A percentile compares a stretch with the other conserved stretches of the same genome.
phyloP scores from a whole-genome alignment of 2,113 vertebrate genomes.

The Lophius piscatorius region DNA sequence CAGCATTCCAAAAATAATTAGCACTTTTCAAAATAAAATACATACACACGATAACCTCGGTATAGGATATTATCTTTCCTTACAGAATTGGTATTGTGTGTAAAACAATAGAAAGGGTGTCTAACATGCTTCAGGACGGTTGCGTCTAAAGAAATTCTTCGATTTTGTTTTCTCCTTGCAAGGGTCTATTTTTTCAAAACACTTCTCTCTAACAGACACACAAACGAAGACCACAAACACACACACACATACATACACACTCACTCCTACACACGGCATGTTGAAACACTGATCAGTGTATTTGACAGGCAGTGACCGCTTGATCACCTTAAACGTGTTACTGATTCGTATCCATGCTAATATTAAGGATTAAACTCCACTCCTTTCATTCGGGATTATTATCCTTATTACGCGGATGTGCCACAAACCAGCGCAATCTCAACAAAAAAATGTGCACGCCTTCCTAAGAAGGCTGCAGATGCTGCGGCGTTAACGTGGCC shows the following conservation, averaged over 20 bases:
- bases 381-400: conserved; percentile 1
- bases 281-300: not conserved
- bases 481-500: conserved; percentile 9
- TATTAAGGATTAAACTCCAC: not conserved
- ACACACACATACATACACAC: not conserved
- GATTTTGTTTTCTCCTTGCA: not conserved
- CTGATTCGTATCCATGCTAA: conserved; percentile 7
- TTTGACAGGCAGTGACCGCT: conserved; percentile 5
- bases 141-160: no score
- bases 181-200: no score
- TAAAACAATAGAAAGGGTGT: no score
- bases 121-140: no score
- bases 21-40: no score
- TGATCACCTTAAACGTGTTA: conserved; percentile 16
- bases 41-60: no score
- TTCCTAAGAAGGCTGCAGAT: not conserved
- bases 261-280: not conserved
- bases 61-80: no score
- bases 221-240: not conserved
- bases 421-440: no score
- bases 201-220: no score
- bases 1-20: no score
- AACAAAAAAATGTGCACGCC: no score
- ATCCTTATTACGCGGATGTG: conserved; percentile 37
- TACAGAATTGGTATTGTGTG: no score